Conservation (phyloP, 1,140 invertebrate genomes). For the Lepidurus couesii region DNA sequence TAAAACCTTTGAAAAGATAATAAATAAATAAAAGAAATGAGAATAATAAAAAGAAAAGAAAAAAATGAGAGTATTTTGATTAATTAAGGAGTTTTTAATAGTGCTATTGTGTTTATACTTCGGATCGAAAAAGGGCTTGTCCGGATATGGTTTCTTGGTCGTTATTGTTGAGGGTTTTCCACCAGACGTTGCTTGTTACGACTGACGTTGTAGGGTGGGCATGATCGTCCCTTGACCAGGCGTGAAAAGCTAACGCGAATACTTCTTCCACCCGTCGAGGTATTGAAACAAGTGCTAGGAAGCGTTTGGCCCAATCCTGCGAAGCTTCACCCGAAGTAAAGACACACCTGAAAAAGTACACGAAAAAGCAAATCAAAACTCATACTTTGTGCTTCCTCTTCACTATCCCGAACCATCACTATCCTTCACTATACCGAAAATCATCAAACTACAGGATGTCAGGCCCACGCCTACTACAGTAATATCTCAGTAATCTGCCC, state of each 20-base stretch:
- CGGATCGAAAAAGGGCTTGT: slow-evolving; percentile 45
- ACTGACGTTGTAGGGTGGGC: slow-evolving; percentile 37
- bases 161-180: slow-evolving; percentile 29
- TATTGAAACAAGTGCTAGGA: slow-evolving; percentile 61
- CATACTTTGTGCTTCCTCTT: too few species aligned
- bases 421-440: too few species aligned
- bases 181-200: slow-evolving; percentile 32
- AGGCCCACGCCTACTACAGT: too few species aligned
- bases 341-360: slow-evolving; percentile 57
- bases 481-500: too few species aligned
- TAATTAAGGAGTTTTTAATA: too few species aligned
- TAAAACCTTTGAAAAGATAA: slow-evolving; percentile 56
- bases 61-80: background rate
- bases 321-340: slow-evolving; percentile 81
- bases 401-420: too few species aligned
- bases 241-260: slow-evolving; percentile 82
- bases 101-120: slow-evolving; percentile 40
- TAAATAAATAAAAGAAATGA: slow-evolving; percentile 35
- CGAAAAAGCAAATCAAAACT: slow-evolving; percentile 34
- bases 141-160: slow-evolving; percentile 40
- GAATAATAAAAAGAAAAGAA: slow-evolving; percentile 38
- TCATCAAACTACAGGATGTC: too few species aligned
- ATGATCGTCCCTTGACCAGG: slow-evolving; percentile 60
- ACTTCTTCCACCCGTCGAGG: slow-evolving; percentile 69
- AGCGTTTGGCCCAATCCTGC: slow-evolving; percentile 70